Evolutionary conservation across 2,888 invertebrate species (phyloP), one percentile per base, ranked within the genome.

Genomic region (Synanthedon myopaeformis): DNA sequence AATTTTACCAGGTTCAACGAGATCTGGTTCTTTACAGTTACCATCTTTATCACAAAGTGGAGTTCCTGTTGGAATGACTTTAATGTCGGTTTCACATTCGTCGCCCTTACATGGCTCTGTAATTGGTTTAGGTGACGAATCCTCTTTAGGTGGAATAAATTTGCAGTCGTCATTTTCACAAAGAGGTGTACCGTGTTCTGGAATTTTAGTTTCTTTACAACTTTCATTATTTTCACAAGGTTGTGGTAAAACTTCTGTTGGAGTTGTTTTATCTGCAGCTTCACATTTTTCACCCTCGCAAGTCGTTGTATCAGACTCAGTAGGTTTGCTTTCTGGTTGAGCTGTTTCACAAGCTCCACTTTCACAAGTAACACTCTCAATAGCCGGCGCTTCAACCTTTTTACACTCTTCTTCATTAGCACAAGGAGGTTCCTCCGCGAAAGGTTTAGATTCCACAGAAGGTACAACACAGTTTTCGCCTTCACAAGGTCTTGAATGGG

Each of bases 401-500:
- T 59, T 58, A 53, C 70, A 69, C 49, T 61, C 56, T 49, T 60
- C 58, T 54, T 61, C 57, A 57, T 60, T 55, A 53, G 53, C 51
- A 58, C 71, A 72, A 17, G 13, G 56, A 51, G 57, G 51, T 49
- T 58, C 52, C 53, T 54, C 52, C 51, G 55, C 60, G 58, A 13
- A 52, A 53, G 56, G 61, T 58, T 14, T 53, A 62, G 42, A 55
- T 53, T 55, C 59, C 53, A 58, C 54, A 42, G 53, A 42, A 45
- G 19, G 53, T 52, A 66, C 13, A 23, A 66, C 57, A 58, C 76
- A 76, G 52, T 66, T 56, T 42, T 63, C 59, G 3, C 67, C 66
- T 56, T 66, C 61, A 51, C 76, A 77, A 45, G 66, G 63, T 57
- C 59, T 61, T 28, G 52, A 56, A 52, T 62, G 57, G 48, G 62